These are phyloP conservation scores for Ctenoplectra terminalis DNA, from an alignment of 1,140 invertebrate genomes.

Conservation along the genomic window DNA sequence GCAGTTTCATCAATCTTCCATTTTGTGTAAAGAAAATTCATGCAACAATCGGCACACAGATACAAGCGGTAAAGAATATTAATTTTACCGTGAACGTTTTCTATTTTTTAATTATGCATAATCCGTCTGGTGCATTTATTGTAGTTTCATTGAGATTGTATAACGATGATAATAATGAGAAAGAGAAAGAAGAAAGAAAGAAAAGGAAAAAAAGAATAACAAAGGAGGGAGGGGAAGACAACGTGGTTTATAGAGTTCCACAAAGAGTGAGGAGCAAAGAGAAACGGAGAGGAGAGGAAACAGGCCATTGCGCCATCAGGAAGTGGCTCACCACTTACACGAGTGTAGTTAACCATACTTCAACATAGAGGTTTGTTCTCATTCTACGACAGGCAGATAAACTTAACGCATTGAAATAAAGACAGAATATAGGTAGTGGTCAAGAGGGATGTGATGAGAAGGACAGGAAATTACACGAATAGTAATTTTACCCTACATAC, in stretches of 20 bases:
- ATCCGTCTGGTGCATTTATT: background rate
- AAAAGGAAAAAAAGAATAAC: background rate
- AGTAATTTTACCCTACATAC: conserved; percentile 36
- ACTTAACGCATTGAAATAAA: conserved; percentile 63
- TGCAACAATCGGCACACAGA: no score
- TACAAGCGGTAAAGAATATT: no score
- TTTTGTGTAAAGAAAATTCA: no score
- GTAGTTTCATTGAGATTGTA: background rate
- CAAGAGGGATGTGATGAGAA: background rate
- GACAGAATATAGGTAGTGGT: conserved; percentile 42
- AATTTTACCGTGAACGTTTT: background rate
- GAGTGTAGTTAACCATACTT: conserved; percentile 61
- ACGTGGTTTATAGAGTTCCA: conserved; percentile 21
- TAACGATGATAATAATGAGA: background rate
- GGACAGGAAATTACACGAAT: conserved; percentile 20
- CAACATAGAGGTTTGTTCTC: conserved; percentile 40
- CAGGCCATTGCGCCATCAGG: conserved; percentile 77
- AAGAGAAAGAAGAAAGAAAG: background rate
- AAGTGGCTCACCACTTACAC: conserved; percentile 74
- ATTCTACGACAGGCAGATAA: conserved; percentile 46
- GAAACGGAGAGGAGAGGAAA: conserved; percentile 52
- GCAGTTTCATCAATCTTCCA: no score
- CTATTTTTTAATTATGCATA: background rate
- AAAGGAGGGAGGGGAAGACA: conserved; percentile 15
- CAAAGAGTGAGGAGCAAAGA: conserved; percentile 34